Conservation (phyloP, 92 coral and sea anemone species). For the Palythoa heliodiscus region DNA sequence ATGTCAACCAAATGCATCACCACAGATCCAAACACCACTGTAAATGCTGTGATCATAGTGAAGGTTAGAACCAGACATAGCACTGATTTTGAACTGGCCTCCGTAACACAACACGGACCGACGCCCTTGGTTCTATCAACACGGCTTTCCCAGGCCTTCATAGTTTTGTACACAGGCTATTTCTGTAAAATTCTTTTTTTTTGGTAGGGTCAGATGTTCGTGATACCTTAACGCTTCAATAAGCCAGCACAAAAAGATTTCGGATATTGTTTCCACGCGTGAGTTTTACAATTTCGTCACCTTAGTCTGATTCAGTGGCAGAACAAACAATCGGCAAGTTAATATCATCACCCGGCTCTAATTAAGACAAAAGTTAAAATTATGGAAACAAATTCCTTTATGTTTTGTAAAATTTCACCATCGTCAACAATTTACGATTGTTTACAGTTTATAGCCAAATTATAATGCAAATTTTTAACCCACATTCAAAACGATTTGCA, state of each 20-base stretch:
- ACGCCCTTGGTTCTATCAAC: conserved; percentile 18
- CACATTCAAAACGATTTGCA: conserved; percentile 6
- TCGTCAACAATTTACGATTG: conserved; percentile 2
- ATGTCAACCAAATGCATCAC: conserved; percentile 26
- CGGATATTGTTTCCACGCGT: conserved; percentile 2
- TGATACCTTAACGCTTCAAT: conserved; percentile 29
- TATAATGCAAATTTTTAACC: background rate
- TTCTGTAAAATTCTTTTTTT: background rate
- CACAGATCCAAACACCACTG: conserved; percentile 37
- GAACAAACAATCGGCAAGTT: background rate
- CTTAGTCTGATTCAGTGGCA: background rate
- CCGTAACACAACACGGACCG: background rate
- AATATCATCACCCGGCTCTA: background rate
- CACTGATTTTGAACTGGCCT: conserved; percentile 10
- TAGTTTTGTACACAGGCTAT: background rate
- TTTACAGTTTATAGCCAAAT: background rate
- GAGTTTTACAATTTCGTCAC: background rate
- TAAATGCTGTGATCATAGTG: conserved; percentile 18
- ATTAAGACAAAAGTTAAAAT: background rate
- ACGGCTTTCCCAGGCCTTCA: conserved; percentile 44
- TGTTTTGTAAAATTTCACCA: conserved; percentile 10
- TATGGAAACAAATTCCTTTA: background rate
- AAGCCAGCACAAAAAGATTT: conserved; percentile 1
- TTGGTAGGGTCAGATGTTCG: background rate
- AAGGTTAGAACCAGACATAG: conserved; percentile 25